Conservation (phyloP, 2,113 vertebrate species). For the Zosterops hypoxanthus region DNA sequence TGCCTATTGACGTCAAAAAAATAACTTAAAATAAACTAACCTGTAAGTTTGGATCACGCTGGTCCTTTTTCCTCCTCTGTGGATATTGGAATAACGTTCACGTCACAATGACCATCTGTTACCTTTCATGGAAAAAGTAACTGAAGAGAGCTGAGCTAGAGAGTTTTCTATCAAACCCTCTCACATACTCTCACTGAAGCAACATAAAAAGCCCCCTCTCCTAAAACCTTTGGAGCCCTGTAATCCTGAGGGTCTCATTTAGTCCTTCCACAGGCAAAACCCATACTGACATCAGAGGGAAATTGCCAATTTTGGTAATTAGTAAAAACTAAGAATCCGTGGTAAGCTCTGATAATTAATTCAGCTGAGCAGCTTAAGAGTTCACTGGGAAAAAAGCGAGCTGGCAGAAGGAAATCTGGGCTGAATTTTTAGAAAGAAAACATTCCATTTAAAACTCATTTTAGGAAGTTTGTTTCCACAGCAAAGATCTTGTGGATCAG, state of each 20-base stretch:
- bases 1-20: slow-evolving; percentile 52
- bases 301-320: not conserved
- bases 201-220: not conserved
- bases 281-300: not conserved
- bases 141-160: not conserved
- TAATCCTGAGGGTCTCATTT: not conserved
- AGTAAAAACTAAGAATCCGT: slow-evolving; percentile 15
- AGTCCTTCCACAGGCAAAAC: not conserved
- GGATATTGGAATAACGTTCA: slow-evolving; percentile 33
- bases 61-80: slow-evolving; percentile 24
- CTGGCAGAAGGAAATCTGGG: not conserved
- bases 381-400: not conserved
- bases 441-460: not conserved
- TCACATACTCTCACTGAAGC: not conserved
- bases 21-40: slow-evolving; percentile 67
- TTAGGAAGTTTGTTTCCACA: not conserved
- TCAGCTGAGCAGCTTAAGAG: not conserved
- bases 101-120: slow-evolving; percentile 58
- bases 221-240: not conserved
- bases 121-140: slow-evolving; percentile 48
- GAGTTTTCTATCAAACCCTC: slow-evolving; percentile 8
- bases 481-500: not conserved
- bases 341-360: not conserved
- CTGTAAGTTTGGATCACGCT: slow-evolving; percentile 20
- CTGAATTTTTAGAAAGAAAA: slow-evolving; percentile 2